Evolutionary conservation across 2,797 vertebrate genomes (phyloP).

Genomic region (Hippopotamyrus pictus): DNA sequence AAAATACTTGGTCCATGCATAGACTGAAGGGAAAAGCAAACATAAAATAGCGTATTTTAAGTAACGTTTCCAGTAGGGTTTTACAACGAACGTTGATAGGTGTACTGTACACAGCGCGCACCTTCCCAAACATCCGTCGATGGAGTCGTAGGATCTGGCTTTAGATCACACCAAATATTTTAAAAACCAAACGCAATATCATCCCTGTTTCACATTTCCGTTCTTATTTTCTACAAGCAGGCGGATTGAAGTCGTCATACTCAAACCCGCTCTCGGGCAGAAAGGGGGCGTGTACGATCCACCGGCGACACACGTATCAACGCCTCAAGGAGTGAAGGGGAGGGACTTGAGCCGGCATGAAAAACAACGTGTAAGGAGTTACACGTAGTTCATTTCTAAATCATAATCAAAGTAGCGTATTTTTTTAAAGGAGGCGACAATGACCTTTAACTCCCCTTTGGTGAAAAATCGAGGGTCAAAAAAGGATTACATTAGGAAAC

Average conservation of each 20-base stretch:
- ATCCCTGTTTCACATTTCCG: conserved; percentile 19
- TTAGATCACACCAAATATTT: conserved; percentile 24
- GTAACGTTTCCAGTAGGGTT: neutral
- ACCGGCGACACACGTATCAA: conserved; percentile 31
- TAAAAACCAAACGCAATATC: conserved; percentile 39
- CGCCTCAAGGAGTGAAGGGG: conserved; percentile 30
- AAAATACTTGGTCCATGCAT: neutral
- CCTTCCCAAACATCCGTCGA: neutral
- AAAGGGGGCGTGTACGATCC: conserved; percentile 38
- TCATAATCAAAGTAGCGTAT: neutral
- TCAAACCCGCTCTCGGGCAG: conserved; percentile 39
- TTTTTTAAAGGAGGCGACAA: conserved; percentile 33
- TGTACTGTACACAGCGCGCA: neutral
- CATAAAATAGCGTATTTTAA: neutral
- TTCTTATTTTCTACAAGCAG: conserved; percentile 29
- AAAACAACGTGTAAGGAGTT: neutral
- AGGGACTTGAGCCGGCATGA: neutral
- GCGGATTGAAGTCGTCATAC: conserved; percentile 36
- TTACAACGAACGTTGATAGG: neutral
- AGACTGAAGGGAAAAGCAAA: neutral
- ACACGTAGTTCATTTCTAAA: conserved; percentile 1
- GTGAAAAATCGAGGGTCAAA: conserved; percentile 56
- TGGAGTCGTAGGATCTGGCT: neutral
- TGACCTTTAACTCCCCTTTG: conserved; percentile 50
- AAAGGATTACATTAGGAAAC: conserved; percentile 62